These are phyloP conservation scores for Fulica atra DNA, from an alignment of 2,113 vertebrate species.

Conservation along the genomic window DNA sequence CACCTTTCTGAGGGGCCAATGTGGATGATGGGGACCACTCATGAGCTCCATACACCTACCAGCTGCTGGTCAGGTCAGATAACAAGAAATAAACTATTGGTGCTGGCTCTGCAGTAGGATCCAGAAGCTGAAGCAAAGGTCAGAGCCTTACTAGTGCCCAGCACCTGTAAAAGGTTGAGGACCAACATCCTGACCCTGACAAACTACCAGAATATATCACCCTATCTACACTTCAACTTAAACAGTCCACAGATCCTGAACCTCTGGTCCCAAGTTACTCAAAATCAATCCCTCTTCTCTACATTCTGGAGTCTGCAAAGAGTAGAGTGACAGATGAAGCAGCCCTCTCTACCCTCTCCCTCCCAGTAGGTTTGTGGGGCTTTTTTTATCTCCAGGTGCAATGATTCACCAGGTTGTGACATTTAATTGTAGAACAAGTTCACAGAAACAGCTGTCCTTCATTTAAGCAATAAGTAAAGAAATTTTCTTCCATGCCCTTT, in stretches of 20 bases:
- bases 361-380: not conserved
- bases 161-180: not conserved
- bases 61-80: not conserved
- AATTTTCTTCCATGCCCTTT: not conserved
- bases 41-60: not conserved
- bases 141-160: not conserved
- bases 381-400: not conserved
- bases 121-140: not conserved
- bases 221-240: not conserved
- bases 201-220: not conserved
- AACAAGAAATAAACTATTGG: not conserved
- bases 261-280: not conserved
- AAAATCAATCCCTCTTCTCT: not conserved
- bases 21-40: accelerated
- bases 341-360: not conserved
- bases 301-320: not conserved
- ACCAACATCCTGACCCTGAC: not conserved
- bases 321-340: not conserved
- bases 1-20: not conserved
- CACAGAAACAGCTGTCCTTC: conserved; percentile 2
- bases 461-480: not conserved
- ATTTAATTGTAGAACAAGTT: not conserved
- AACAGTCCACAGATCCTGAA: not conserved
- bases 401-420: conserved; percentile 9
- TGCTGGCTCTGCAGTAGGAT: not conserved